These are phyloP conservation scores for Zaprionus ghesquierei DNA, from an alignment of 1,140 invertebrate species.

Conservation along the genomic window DNA sequence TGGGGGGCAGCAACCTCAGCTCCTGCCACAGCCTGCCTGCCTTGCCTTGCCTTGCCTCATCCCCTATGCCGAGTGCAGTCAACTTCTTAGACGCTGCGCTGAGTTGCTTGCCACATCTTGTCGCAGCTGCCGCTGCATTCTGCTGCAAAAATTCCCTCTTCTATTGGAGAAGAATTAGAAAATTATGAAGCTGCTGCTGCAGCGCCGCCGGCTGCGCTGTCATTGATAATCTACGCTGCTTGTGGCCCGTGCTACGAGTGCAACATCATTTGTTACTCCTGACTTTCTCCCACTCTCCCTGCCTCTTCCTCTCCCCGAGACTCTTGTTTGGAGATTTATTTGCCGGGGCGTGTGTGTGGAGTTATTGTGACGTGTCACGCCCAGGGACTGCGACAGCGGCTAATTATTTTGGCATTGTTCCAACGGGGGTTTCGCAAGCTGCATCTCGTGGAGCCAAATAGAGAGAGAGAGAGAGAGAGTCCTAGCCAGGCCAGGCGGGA, in stretches of 20 bases:
- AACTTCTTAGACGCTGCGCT: background rate
- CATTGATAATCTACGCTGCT: conserved; percentile 68
- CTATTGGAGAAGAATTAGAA: conserved; percentile 47
- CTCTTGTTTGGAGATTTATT: conserved; percentile 59
- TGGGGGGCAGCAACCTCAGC: conserved; percentile 49
- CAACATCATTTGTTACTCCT: conserved; percentile 49
- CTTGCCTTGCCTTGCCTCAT: background rate
- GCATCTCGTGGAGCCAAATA: conserved; percentile 2
- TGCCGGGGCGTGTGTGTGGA: conserved; percentile 64
- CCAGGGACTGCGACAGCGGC: conserved; percentile 62
- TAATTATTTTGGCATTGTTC: conserved; percentile 75
- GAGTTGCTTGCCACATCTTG: conserved; percentile 12
- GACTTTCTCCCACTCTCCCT: conserved; percentile 43
- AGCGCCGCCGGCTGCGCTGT: conserved; percentile 65
- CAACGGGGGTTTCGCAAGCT: conserved; percentile 59
- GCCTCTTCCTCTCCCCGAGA: background rate
- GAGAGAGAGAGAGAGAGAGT: too few relatives aligned
- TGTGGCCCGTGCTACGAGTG: conserved; percentile 63
- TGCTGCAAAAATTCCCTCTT: conserved; percentile 50
- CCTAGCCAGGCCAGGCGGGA: conserved; percentile 18
- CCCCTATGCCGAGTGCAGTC: background rate
- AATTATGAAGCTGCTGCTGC: conserved; percentile 76
- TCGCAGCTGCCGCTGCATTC: conserved; percentile 29
- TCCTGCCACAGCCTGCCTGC: background rate
- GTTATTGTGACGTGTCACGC: conserved; percentile 78